Evolutionary conservation across 2,888 invertebrate genomes (phyloP), one percentile per base, ranked within the genome.

Genomic region (Macropis europaea): DNA sequence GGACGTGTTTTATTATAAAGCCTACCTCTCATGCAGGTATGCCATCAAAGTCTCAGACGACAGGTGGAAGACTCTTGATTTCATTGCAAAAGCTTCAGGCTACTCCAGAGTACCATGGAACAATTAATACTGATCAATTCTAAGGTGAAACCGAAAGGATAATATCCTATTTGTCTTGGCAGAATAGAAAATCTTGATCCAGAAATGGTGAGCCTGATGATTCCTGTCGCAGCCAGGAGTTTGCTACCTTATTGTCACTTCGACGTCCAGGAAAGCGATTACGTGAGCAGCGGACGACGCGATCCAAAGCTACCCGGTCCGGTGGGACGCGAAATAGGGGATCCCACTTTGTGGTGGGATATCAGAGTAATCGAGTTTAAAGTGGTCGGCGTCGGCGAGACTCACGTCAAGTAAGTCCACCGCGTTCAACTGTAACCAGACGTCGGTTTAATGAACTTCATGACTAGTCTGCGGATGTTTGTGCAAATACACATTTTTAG

Each of bases 181-280:
- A 88, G 88, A 36, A 92, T 94, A 57, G 90, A 91, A 70, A 93
- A 93, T 81, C 87, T 92, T 53, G 77, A 90, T 22, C 92, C 93
- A 32, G 88, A 89, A 0, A 50, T 80, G 7, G 15, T 73, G 7
- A 76, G 83, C 19, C 78, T 90, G 19, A 77, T 81, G 11, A 88
- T 92, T 15, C 36, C 76, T 36, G 87, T 95, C 38, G 89, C 86
- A 42, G 95, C 92, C 0, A 92, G 92, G 79, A 93, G 95, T 71
- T 82, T 94, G 53, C 90, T 94, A 72, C 94, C 95, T 0, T 93
- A 93, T 80, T 94, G 93, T 81, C 94, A 95, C 86, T 93, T 95
- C 80, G 94, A 95, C 75, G 90, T 94, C 43, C 92, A 93, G 73
- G 93, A 93, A 66, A 94, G 93, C 52, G 93, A 94, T 87, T 94